These are phyloP conservation scores for Ophion slaviceki DNA, from an alignment of 2,888 invertebrate species.

Conservation along the genomic window DNA sequence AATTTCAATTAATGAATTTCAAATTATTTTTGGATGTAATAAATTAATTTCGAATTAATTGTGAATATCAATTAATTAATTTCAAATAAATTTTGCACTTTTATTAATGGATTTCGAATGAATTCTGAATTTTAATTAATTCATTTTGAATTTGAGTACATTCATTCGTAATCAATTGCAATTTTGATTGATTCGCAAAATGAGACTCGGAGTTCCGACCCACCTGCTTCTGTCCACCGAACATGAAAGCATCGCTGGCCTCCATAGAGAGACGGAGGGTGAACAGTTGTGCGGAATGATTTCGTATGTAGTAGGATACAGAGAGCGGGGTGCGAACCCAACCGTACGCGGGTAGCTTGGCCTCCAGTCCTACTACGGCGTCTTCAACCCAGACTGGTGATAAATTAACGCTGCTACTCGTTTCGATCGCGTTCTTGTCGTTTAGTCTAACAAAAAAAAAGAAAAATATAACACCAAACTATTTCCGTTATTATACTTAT, in stretches of 20 bases:
- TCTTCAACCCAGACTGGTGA: conserved; percentile 86
- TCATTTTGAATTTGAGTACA: no score
- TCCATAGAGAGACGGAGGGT: conserved; percentile 91
- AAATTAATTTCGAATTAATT: no score
- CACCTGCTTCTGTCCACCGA: conserved; percentile 96
- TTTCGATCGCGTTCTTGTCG: conserved; percentile 76
- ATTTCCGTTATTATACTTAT: neutral
- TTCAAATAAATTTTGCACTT: no score
- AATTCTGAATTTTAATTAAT: no score
- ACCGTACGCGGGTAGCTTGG: conserved; percentile 90
- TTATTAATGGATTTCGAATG: no score
- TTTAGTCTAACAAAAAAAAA: conserved; percentile 72
- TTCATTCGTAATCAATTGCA: no score
- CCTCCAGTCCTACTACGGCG: conserved; percentile 86
- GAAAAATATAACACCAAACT: neutral
- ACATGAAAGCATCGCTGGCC: conserved; percentile 96
- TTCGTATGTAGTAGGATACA: conserved; percentile 89
- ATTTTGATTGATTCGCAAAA: neutral
- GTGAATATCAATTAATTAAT: no score
- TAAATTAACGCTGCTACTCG: conserved; percentile 85
- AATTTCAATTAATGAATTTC: no score
- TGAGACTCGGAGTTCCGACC: neutral
- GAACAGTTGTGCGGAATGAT: conserved; percentile 89
- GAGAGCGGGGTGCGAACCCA: conserved; percentile 89
- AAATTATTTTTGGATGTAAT: no score